phyloP scores from a whole-genome alignment of 2,888 invertebrate species.

The Dioctria rufipes region DNA sequence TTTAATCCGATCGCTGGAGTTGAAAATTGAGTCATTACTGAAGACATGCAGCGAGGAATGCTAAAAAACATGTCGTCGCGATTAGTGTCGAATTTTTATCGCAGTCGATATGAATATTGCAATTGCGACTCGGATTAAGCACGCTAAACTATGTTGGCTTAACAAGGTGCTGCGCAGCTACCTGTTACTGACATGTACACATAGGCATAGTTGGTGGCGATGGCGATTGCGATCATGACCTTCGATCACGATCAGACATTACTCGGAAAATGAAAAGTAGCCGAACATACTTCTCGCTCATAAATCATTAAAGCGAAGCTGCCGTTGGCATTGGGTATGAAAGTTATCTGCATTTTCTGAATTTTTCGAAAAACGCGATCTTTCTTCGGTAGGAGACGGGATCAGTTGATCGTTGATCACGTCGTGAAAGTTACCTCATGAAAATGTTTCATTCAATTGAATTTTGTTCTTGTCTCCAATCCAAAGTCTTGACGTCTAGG shows the following conservation, averaged over 20 bases:
- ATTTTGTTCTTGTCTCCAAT: too few species aligned
- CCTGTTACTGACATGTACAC: too few species aligned
- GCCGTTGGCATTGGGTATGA: not conserved
- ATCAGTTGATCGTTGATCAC: not conserved
- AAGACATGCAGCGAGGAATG: not conserved
- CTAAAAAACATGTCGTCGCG: not conserved
- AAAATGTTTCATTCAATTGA: too few species aligned
- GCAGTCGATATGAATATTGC: not conserved
- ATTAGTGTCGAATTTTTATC: not conserved
- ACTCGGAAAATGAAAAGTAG: constrained; percentile 11
- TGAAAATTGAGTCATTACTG: constrained; percentile 36
- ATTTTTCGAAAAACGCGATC: constrained; percentile 20
- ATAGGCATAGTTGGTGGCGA: not conserved
- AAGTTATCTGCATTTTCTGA: constrained; percentile 26
- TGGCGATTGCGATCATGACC: constrained; percentile 37
- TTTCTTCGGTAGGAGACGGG: not conserved
- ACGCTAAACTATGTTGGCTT: not conserved
- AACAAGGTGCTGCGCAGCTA: not conserved
- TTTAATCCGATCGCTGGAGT: constrained; percentile 18
- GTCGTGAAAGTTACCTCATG: constrained; percentile 24
- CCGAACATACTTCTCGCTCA: constrained; percentile 1
- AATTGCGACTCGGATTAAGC: not conserved
- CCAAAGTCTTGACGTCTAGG: not conserved
- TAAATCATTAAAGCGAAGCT: constrained; percentile 25
- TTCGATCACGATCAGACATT: constrained; percentile 36